These are phyloP conservation scores for Lottia gigantea DNA, from an alignment of 2,888 invertebrate species.

Conservation along the genomic window DNA sequence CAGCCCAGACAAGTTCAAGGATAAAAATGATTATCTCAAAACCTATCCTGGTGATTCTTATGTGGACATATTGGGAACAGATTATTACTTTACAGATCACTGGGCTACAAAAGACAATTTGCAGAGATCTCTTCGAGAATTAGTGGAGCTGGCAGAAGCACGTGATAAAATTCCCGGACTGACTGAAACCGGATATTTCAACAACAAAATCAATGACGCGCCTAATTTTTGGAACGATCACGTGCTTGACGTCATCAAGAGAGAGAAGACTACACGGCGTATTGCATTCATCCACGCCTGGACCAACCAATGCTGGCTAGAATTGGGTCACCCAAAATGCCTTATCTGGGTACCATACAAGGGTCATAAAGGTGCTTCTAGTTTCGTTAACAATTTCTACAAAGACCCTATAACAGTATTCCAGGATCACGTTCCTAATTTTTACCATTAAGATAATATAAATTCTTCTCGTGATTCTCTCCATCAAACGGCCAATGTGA, in stretches of 20 bases:
- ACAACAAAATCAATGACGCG: neutral
- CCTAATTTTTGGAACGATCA: neutral
- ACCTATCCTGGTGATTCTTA: constrained; percentile 34
- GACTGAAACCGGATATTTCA: neutral
- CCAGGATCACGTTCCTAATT: neutral
- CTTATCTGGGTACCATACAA: constrained; percentile 8
- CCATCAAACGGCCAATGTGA: too few species aligned
- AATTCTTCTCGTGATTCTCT: too few species aligned
- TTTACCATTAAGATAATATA: neutral
- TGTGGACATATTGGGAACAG: constrained; percentile 33
- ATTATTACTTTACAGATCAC: constrained; percentile 27
- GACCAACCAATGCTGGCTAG: neutral
- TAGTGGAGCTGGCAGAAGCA: neutral
- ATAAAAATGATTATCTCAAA: constrained; percentile 23
- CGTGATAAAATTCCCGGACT: neutral
- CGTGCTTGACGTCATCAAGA: neutral
- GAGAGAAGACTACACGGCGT: neutral
- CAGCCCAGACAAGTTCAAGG: constrained; percentile 28
- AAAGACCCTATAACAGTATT: neutral
- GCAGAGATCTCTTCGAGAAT: neutral
- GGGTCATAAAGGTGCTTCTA: neutral
- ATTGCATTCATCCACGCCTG: neutral
- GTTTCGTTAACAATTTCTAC: neutral
- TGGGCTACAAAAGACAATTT: neutral
- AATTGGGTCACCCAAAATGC: neutral